Evolutionary conservation across 2,797 vertebrate genomes (phyloP).

Genomic region (Spinibarbus caldwelli): DNA sequence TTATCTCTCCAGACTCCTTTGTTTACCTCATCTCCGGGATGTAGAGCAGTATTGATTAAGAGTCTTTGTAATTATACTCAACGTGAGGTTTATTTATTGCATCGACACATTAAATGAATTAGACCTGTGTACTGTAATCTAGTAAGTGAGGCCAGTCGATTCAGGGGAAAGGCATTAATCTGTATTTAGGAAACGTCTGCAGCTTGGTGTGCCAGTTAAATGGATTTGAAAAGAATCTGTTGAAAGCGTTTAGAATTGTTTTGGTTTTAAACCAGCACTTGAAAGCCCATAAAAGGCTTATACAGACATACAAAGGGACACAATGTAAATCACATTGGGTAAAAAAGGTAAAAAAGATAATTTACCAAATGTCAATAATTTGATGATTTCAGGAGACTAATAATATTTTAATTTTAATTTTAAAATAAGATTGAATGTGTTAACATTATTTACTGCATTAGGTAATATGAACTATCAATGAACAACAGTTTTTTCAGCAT

Average conservation of each 20-base stretch:
- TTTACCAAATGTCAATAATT: background rate
- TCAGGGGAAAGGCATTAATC: conserved; percentile 37
- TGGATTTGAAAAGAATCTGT: conserved; percentile 42
- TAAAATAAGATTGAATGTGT: no score
- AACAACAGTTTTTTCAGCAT: no score
- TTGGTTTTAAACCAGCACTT: background rate
- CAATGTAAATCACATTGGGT: background rate
- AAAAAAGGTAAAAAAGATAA: background rate
- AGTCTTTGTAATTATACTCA: conserved; percentile 41
- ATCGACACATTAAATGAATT: conserved; percentile 52
- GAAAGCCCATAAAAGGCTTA: conserved; percentile 9
- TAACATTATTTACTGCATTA: no score
- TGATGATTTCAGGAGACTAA: background rate
- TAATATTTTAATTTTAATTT: background rate
- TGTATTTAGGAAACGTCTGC: conserved; percentile 32
- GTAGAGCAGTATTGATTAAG: conserved; percentile 40
- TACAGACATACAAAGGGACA: background rate
- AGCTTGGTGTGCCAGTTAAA: conserved; percentile 34
- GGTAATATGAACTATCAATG: no score
- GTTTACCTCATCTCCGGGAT: conserved; percentile 24
- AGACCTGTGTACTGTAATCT: conserved; percentile 40
- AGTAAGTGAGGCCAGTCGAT: conserved; percentile 49
- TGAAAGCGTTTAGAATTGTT: conserved; percentile 22
- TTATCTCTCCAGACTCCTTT: background rate
- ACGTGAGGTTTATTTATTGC: conserved; percentile 47